These are phyloP conservation scores for Platichthys stellatus DNA, from an alignment of 2,113 vertebrate species.

Conservation along the genomic window DNA sequence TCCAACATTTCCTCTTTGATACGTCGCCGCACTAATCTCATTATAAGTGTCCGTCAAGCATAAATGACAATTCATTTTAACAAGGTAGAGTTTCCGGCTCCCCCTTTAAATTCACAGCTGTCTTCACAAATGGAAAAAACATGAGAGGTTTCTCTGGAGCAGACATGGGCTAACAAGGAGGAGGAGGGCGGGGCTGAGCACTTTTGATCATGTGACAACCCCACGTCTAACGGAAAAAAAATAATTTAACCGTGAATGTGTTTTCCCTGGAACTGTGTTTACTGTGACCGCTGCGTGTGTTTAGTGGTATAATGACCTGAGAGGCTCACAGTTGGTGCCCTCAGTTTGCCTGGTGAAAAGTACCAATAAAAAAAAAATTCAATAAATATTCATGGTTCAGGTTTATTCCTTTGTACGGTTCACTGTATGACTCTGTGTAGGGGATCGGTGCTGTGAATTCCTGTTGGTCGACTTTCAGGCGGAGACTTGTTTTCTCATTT, in stretches of 20 bases:
- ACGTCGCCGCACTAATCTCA: conserved; percentile 74
- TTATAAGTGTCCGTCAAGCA: conserved; percentile 80
- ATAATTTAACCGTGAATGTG: conserved; percentile 57
- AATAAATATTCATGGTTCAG: conserved; percentile 61
- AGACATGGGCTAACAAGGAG: conserved; percentile 62
- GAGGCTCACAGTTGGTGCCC: conserved; percentile 41
- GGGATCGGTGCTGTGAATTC: conserved; percentile 15
- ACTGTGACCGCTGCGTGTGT: conserved; percentile 51
- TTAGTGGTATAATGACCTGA: conserved; percentile 64
- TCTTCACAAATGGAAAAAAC: conserved; percentile 76
- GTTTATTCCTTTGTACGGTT: conserved; percentile 37
- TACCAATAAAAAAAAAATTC: conserved; percentile 62
- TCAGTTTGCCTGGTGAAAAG: conserved; percentile 22
- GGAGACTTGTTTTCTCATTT: conserved; percentile 11
- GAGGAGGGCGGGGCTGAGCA: conserved; percentile 51
- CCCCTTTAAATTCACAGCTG: conserved; percentile 54
- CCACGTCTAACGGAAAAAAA: conserved; percentile 49
- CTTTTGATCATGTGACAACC: conserved; percentile 71
- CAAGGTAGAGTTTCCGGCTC: conserved; percentile 68
- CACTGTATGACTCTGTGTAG: conserved; percentile 15
- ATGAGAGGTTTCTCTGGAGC: conserved; percentile 64
- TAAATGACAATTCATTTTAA: conserved; percentile 78
- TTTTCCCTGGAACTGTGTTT: conserved; percentile 68
- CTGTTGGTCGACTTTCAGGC: conserved; percentile 2
- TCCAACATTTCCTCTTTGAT: conserved; percentile 74